phyloP scores from a whole-genome alignment of 2,113 vertebrate species.

The Trichomycterus rosablanca region DNA sequence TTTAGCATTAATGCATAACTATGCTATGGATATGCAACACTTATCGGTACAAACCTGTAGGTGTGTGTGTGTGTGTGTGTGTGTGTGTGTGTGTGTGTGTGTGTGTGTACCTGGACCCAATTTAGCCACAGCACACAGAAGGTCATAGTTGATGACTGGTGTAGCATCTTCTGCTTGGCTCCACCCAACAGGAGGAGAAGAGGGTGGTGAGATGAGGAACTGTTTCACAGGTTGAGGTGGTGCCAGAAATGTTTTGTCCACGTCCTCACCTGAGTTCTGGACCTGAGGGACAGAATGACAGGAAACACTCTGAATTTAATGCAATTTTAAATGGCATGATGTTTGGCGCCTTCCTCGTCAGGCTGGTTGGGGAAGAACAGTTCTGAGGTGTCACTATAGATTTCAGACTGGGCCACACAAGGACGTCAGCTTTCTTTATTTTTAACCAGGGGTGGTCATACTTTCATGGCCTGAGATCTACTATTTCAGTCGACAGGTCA shows the following conservation, averaged over 20 bases:
- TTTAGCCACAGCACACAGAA: slow-evolving; percentile 94
- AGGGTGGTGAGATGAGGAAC: slow-evolving; percentile 94
- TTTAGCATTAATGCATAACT: too few species aligned
- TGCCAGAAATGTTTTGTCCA: slow-evolving; percentile 85
- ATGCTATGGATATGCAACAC: too few species aligned
- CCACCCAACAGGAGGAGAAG: slow-evolving; percentile 92
- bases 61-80: slow-evolving; percentile 19
- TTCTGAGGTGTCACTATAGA: too few species aligned
- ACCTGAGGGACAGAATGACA: slow-evolving; percentile 57
- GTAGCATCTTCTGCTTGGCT: slow-evolving; percentile 89
- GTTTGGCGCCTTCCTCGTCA: too few species aligned
- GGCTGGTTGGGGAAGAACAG: too few species aligned
- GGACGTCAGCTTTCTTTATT: too few species aligned
- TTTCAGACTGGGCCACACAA: too few species aligned
- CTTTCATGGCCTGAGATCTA: too few species aligned
- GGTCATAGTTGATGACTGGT: slow-evolving; percentile 90
- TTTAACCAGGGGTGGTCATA: too few species aligned
- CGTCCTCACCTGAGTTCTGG: slow-evolving; percentile 77
- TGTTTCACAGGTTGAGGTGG: slow-evolving; percentile 89
- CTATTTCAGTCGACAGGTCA: too few species aligned
- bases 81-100: slow-evolving; percentile 18
- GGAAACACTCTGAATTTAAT: neutral
- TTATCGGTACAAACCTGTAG: too few species aligned
- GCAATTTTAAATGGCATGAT: too few species aligned
- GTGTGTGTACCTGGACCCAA: slow-evolving; percentile 81